Conservation (phyloP, 2,888 invertebrate species). For the Busseola fusca region DNA sequence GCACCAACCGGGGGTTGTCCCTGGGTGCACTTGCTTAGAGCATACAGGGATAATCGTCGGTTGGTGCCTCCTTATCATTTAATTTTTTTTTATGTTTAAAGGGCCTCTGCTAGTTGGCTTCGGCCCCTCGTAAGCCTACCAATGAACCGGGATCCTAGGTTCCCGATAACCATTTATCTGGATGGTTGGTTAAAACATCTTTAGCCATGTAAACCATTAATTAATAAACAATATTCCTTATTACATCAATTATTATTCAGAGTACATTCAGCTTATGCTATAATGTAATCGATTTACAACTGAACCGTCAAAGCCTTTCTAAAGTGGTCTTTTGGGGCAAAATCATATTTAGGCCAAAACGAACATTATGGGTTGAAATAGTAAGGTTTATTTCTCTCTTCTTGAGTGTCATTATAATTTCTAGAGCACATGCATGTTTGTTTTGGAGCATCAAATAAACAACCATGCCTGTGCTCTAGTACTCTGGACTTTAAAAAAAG, state of each 20-base stretch:
- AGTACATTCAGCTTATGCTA: slow-evolving; percentile 25
- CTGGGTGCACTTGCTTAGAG: too few relatives aligned
- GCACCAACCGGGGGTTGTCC: too few relatives aligned
- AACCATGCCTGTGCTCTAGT: too few relatives aligned
- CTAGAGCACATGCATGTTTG: slow-evolving; percentile 5
- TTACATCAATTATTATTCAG: slow-evolving; percentile 29
- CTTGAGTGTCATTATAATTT: slow-evolving; percentile 25
- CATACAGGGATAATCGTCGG: too few relatives aligned
- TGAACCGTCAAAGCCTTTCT: slow-evolving; percentile 9
- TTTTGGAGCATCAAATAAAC: too few relatives aligned
- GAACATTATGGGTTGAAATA: slow-evolving; percentile 23
- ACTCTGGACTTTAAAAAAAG: too few relatives aligned
- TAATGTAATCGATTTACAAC: slow-evolving; percentile 39
- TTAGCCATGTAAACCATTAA: slow-evolving; percentile 14
- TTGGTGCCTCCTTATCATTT: too few relatives aligned
- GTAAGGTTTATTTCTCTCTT: slow-evolving; percentile 39
- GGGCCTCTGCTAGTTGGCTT: too few relatives aligned
- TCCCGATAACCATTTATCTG: neutral
- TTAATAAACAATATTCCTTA: slow-evolving; percentile 27
- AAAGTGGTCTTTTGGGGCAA: slow-evolving; percentile 21
- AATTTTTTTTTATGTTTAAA: too few relatives aligned
- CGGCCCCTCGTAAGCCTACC: too few relatives aligned
- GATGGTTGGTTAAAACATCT: neutral
- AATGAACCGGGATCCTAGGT: too few relatives aligned
- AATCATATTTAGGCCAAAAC: slow-evolving; percentile 32